Evolutionary conservation across 2,797 vertebrate species (phyloP), one percentile per base, ranked within the genome.

Genomic region (Eutrigla gurnardus): DNA sequence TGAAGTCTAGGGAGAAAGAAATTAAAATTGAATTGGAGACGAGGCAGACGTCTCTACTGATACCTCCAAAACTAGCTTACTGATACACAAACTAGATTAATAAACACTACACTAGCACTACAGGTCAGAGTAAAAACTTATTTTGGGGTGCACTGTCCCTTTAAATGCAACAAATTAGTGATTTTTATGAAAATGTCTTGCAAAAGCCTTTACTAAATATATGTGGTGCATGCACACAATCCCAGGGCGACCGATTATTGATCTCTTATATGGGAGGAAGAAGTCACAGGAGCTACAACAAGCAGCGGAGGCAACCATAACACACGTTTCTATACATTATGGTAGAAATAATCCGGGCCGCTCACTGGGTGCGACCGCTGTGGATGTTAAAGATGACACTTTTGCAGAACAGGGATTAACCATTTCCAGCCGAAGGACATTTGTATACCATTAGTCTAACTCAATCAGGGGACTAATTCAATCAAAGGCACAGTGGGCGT

Each of bases 381-480:
- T 55, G 52, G 71, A 85, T 14, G 43, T 60, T 55, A 65, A 71
- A 73, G 65, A 86, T 66, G 88, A 87, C 88, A 88, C 89, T 73
- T 25, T 90, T 68, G 75, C 66, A 83, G 63, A 81, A 55, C 69
- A 43, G 40, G 59, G 67, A 81, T 86, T 78, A 91, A 89, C 86
- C 85, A 79, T 90, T 87, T 93, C 87, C 82, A 88, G 67, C 88
- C 71, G 70, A 79, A 78, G 79, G 75, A 88, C 81, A 87, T 80
- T 87, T 86, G 83, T 82, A 83, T 83, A 82, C 79, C 84, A 91
- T 93, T 88, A 91, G 86, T 86, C 79, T 86, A 89, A 90, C 86
- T 87, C 83, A 88, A 89, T 92, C 86, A 84, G 67, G 74, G 64
- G 69, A 82, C 83, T 91, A 89, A 92, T 87, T 88, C 81, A 91